Evolutionary conservation across 92 coral and sea anemone species (phyloP), one percentile per base, ranked within the genome.

Genomic region (Chrysogorgia sp.): DNA sequence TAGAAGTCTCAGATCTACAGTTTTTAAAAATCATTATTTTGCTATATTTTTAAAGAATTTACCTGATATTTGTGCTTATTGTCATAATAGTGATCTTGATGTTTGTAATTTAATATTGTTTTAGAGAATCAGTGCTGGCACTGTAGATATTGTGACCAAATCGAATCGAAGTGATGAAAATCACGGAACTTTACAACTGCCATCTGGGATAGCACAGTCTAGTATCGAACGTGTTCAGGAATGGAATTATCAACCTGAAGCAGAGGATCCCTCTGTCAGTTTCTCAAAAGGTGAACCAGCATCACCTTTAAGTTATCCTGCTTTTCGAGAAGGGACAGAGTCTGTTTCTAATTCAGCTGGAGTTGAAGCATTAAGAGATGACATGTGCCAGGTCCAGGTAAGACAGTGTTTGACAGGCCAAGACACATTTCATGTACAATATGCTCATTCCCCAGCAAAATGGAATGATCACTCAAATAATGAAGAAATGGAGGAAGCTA

Each of bases 171-270:
- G 12, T 37, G 53, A 15, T 47, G n/a, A 9, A 34, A 59, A 32
- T 14, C 23, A 56, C 35, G 65, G 25, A 53, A 52, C 35, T 21
- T 59, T 72, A 37, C 33, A 48, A 35, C 79, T 72, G 0, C 79
- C 50, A 25, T 59, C 79, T 1, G 79, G 59, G 6, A 59, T 50
- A 20, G 59, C 63, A 24, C 97, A 94, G 34, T 79, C 97, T 1
- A 87, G 92, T 58, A 82, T 90, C 43, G 99, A 96, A 28, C 92
- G 92, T 90, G 99, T 96, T 8, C 40, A 88, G 61, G 92, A 96
- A 59, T 96, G 99, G 99, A 85, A 87, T 82, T 92, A 84, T 34
- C 90, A 86, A 56, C 63, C 84, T 0, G 90, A 90, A n/a, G 83
- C 82, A 25, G 96, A 85, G 45, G 75, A 65, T 63, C 7, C 49